Base-by-base conservation (phyloP, 2,888 invertebrate genomes). In the Eilema depressum region DNA sequence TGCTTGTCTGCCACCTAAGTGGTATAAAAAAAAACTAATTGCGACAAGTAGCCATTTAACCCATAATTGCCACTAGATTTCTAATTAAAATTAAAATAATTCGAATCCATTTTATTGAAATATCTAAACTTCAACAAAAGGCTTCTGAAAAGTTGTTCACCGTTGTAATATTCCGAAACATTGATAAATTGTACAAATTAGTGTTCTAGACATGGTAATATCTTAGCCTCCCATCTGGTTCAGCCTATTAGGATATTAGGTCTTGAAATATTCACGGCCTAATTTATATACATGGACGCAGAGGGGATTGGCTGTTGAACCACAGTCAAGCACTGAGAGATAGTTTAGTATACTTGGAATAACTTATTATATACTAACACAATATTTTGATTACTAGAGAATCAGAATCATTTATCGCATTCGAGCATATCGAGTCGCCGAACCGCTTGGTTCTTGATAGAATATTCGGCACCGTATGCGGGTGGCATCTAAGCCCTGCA, bases 101-200 rank as follows among this genome's bases (percentile, higher is more conserved):
- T 10, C 17, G 5, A 37, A 47, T 30, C 11, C 28, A 7, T 28
- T 20, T 47, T 11, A 28, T 30, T 64, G 53, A 63, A 26, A 17
- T 37, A 37, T 17, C 63, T 63, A 41, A 10, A 17, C 23, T 63
- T 37, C 33, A 33, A 25, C 4, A 3, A 26, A 8, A 63, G 10
- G 26, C 14, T 69, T 69, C 65, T 1, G 14, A 56, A 65, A 69
- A 64, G 5, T 30, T 20, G 25, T 33, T 47, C 33, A 12, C 23
- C 23, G 37, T n/a, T 53, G 3, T 3, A 69, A 60, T 65, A 60
- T 61, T 41, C 14, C 37, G 62, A 66, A 66, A 23, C 26, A 56
- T 25, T 70, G 20, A 63, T 41, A 14, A 25, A 63, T 41, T 63
- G 20, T 37, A 63, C 23, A 63, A 63, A 20, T 25, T 26, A 63